Evolutionary conservation across 2,888 invertebrate species (phyloP), one percentile per base, ranked within the genome.

Genomic region (Harpagoxenus sublaevis): DNA sequence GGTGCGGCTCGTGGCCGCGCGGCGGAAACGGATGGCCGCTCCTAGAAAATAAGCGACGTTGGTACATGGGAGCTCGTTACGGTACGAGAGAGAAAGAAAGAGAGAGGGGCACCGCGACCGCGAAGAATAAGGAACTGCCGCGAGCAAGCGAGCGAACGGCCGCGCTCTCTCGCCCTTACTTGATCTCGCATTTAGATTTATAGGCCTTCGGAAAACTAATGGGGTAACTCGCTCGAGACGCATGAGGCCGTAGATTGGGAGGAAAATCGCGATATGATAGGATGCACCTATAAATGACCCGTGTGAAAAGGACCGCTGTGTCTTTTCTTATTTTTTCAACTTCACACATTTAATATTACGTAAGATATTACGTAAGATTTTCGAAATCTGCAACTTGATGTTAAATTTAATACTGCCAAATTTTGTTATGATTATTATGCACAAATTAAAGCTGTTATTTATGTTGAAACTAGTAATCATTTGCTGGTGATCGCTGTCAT

Each of bases 41-140:
- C 88, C 90, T 90, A 90, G 92, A 92, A 92, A 93, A 92, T 92
- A 92, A 91, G 90, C 90, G 92, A 92, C 92, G 92, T 91, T 74
- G 92, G 88, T 93, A 94, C 94, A 94, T 92, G 94, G 93, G 92
- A 93, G 93, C 94, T 94, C 94, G 94, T 94, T 94, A 94, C 94
- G 75, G 28, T 91, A 90, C 89, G 90, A 91, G 92, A 90, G 87
- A 62, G 31, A 62, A 18, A 31, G 9, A 62, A 12, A 65, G 55
- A 60, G 77, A 68, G 79, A 71, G 68, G 53, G 81, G 83, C 84
- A 86, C 12, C 55, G 60, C 42, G n/a, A 28, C 23, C 39, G n/a
- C 42, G n/a, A 28, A 88, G 91, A 90, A 92, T 89, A 92, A 91
- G 92, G 89, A 92, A 93, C 92, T 92, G 88, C 91, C 89, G 90